Base-by-base conservation (phyloP, 2,888 invertebrate genomes). In the Morinoia aosen region DNA sequence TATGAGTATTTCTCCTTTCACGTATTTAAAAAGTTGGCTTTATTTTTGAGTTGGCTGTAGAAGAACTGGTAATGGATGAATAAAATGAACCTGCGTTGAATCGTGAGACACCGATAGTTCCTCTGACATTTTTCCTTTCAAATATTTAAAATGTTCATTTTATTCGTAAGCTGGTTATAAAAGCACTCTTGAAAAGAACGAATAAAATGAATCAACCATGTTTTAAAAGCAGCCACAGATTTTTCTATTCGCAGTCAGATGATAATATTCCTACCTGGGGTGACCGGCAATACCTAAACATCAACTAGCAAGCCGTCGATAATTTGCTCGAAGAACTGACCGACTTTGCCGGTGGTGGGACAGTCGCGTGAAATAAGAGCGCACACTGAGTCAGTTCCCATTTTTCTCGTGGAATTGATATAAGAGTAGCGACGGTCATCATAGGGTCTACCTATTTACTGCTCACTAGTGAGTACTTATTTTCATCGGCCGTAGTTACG, bases 401-500 rank as follows among this genome's bases (percentile, higher is more conserved):
- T 76, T 76, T 33, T 76, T 76, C 33, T 25, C 25, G 76, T 33
- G 25, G 76, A 76, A 19, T 10, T 76, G 33, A 76, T 25, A 33
- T 76, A 76, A 76, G 76, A 76, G 25, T 33, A 33, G 33, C 76
- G 33, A 33, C 76, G 33, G 33, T 8, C 76, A 76, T 76, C 76
- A 33, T 76, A 76, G 76, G 76, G 25, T 33, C 0, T 76, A 33
- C 76, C 76, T 76, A 25, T 76, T 76, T 76, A 76, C 76, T 76
- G 76, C 76, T 76, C 76, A 33, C 10, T 39, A 90, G 90, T 48
- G 57, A 57, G 57, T 93, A 48, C 93, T 48, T 93, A 93, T 93
- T 93, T 93, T 57, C n/a, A 33, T 56, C 56, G 93, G 39, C 48
- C 57, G 14, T 48, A 5, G 57, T 14, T 16, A 57, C 57, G 16